Percentiles rank a stretch among this genome's conserved stretches.
Conservation (phyloP, 30 jellyfish, hydroid and myxozoan genomes). For the Mastigias papua region DNA sequence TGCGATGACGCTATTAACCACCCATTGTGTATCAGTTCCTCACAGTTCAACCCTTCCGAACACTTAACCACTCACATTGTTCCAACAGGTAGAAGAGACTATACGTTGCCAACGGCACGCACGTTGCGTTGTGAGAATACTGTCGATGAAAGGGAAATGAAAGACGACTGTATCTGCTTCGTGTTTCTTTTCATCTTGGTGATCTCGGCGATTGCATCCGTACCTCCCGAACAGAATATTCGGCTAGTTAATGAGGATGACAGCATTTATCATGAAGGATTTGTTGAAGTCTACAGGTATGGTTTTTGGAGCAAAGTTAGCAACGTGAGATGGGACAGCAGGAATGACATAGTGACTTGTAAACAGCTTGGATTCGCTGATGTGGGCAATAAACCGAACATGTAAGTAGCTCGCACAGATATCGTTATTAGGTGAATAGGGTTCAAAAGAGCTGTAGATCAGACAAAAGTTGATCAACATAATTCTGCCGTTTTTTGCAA, state of each 20-base stretch:
- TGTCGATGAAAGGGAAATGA: too few relatives aligned
- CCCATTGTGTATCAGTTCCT: background rate
- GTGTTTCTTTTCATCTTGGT: too few relatives aligned
- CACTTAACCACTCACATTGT: background rate
- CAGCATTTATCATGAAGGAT: slow-evolving; percentile 21
- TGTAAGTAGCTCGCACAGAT: background rate
- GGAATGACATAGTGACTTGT: slow-evolving; percentile 50
- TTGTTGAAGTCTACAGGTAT: slow-evolving; percentile 12
- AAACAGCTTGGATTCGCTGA: slow-evolving; percentile 62
- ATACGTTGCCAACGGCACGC: slow-evolving; percentile 29
- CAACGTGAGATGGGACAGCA: slow-evolving; percentile 54
- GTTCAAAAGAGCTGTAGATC: too few relatives aligned
- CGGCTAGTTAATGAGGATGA: slow-evolving; percentile 2
- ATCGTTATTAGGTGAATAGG: background rate
- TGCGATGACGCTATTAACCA: background rate
- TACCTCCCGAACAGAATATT: too few relatives aligned
- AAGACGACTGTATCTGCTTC: too few relatives aligned
- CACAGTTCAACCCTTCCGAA: slow-evolving; percentile 7
- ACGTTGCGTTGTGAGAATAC: background rate
- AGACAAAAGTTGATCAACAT: too few relatives aligned
- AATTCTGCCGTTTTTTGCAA: too few relatives aligned
- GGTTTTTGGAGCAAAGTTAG: slow-evolving; percentile 46
- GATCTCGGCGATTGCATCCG: too few relatives aligned
- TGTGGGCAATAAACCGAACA: slow-evolving; percentile 12
- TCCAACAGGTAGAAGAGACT: background rate